These are phyloP conservation scores for Ophonus ardosiacus DNA, from an alignment of 2,888 invertebrate genomes.

Conservation along the genomic window DNA sequence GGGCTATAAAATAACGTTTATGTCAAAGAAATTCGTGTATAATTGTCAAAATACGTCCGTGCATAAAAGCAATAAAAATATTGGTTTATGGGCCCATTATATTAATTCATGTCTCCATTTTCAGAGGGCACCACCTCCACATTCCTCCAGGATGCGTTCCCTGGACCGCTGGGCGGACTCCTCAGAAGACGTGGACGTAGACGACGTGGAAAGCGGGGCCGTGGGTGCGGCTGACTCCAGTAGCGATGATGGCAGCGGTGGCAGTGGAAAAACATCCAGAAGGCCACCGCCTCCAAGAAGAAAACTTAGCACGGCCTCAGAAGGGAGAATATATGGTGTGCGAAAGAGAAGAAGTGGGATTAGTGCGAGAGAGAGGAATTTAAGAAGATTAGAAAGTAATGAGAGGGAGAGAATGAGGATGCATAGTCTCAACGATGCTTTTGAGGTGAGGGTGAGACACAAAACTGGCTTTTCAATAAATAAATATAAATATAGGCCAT, in stretches of 20 bases:
- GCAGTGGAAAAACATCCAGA: slow-evolving; percentile 3
- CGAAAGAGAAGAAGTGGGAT: slow-evolving; percentile 79
- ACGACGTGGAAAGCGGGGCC: slow-evolving; percentile 6
- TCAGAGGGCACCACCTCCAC: not conserved
- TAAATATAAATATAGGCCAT: too few relatives aligned
- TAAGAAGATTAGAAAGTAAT: slow-evolving; percentile 86
- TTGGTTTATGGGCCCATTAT: too few relatives aligned
- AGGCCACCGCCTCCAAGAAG: slow-evolving; percentile 38
- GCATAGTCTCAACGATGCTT: slow-evolving; percentile 89
- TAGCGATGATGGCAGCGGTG: slow-evolving; percentile 46
- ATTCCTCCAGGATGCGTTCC: not conserved
- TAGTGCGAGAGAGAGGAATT: slow-evolving; percentile 83
- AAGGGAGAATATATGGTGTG: slow-evolving; percentile 74
- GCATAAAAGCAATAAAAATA: too few relatives aligned
- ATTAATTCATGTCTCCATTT: not conserved
- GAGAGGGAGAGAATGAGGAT: slow-evolving; percentile 88
- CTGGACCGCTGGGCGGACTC: not conserved
- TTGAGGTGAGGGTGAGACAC: slow-evolving; percentile 78
- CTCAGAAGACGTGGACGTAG: not conserved
- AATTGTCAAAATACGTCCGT: too few relatives aligned
- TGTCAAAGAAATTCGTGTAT: too few relatives aligned
- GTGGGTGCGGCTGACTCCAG: slow-evolving; percentile 22
- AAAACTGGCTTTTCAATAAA: too few relatives aligned
- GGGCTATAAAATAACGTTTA: too few relatives aligned
- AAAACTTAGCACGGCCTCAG: slow-evolving; percentile 73